Base-by-base conservation (phyloP, 2,888 invertebrate genomes). In the Chrysopilus asiliformis region DNA sequence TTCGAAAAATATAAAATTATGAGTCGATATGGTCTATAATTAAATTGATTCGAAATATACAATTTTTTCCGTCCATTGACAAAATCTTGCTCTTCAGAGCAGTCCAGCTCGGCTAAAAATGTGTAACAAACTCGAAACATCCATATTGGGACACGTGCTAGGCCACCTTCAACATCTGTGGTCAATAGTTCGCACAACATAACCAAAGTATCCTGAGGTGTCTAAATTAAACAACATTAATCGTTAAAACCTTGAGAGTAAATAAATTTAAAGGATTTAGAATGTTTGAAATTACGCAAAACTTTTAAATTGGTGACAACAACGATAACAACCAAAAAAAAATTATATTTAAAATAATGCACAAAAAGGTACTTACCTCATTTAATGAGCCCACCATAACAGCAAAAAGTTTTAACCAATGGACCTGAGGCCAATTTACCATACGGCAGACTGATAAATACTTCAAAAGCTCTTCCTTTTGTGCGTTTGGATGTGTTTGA, bases 101-200 rank as follows among this genome's bases (percentile, higher is more conserved):
- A 50, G 45, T 77, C 74, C 15, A 76, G 63, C 1, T 48, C 45
- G 0, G 76, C 76, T 26, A 78, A 50, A 44, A 67, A 73, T 14
- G 49, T 53, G 57, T 76, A 76, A 56, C 77, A 67, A 24, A 64
- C 64, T 32, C 74, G 58, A 49, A 83, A 82, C 19, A 72, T 67
- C 17, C 70, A 62, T 3, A 74, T 58, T 0, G 79, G 72, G 27
- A 89, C 76, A 48, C 79, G 75, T 0, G 83, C 76, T 0, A 80
- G 76, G 0, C 84, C 85, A 2, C 87, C 87, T 39, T 86, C 86
- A 0, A 85, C 80, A 51, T 87, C 86, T 43, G 79, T 76, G 1
- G 85, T 84, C 34, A 86, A 64, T 1, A 84, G 69, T 54, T 87
- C 84, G 56, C 87, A 89, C 14, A 86, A 67, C 43, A 80, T 66